These are phyloP conservation scores for Rhogogaster chlorosoma DNA, from an alignment of 2,888 invertebrate species.

Conservation along the genomic window DNA sequence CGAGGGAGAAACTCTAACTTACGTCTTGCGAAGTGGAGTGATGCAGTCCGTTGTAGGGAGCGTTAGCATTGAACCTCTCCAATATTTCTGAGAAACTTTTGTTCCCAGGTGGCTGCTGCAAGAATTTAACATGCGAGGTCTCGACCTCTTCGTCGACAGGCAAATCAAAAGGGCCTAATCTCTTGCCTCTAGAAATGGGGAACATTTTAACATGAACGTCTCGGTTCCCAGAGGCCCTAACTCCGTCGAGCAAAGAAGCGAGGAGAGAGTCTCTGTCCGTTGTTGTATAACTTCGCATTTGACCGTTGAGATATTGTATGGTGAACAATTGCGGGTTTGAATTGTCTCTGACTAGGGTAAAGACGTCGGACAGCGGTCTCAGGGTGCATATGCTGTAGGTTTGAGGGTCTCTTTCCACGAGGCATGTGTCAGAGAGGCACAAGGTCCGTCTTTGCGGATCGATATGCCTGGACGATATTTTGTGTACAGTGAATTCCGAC, in stretches of 20 bases:
- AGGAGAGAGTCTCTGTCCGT: slow-evolving; percentile 97
- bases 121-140: slow-evolving; percentile 91
- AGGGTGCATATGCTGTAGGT: slow-evolving; percentile 97
- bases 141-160: slow-evolving; percentile 98
- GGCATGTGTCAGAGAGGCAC: slow-evolving; percentile 96
- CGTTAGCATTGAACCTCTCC: slow-evolving; percentile 97
- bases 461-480: slow-evolving; percentile 89
- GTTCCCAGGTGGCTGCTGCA: slow-evolving; percentile 83
- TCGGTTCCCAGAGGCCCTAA: slow-evolving; percentile 97
- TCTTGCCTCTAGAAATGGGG: slow-evolving; percentile 90
- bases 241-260: slow-evolving; percentile 97
- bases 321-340: slow-evolving; percentile 96
- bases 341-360: slow-evolving; percentile 93
- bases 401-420: slow-evolving; percentile 97
- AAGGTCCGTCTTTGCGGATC: slow-evolving; percentile 93
- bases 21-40: slow-evolving; percentile 98
- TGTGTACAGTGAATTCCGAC: slow-evolving; percentile 97
- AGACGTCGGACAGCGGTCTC: slow-evolving; percentile 90
- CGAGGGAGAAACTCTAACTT: slow-evolving; percentile 75
- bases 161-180: slow-evolving; percentile 93
- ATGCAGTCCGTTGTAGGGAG: slow-evolving; percentile 97
- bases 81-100: slow-evolving; percentile 89
- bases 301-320: slow-evolving; percentile 96
- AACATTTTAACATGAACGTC: slow-evolving; percentile 96
- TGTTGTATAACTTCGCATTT: slow-evolving; percentile 92